phyloP scores from a whole-genome alignment of 1,140 invertebrate genomes.

The Antheraea mylitta region DNA sequence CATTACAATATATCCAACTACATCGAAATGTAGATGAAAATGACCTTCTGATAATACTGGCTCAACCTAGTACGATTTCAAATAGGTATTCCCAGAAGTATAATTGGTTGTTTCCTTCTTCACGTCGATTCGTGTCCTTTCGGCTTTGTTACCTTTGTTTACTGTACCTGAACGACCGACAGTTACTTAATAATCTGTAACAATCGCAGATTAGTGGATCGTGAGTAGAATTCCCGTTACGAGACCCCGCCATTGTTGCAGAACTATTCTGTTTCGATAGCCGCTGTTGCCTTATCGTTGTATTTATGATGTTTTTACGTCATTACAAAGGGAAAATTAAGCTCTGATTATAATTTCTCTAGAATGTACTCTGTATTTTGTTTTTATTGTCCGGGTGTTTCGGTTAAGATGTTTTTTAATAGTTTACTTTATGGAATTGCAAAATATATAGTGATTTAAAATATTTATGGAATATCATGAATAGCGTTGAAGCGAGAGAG shows the following conservation, averaged over 20 bases:
- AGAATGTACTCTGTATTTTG: neutral
- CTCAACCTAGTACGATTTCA: neutral
- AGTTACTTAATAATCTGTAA: constrained; percentile 38
- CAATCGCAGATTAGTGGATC: constrained; percentile 33
- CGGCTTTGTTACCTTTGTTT: constrained; percentile 28
- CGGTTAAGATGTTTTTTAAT: neutral
- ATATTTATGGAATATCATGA: no score
- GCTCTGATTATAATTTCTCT: constrained; percentile 3
- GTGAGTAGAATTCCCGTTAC: constrained; percentile 28
- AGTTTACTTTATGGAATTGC: neutral
- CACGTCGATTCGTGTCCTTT: constrained; percentile 28
- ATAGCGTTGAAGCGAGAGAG: no score
- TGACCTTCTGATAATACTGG: constrained; percentile 7
- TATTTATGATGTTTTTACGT: constrained; percentile 35
- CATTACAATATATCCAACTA: no score
- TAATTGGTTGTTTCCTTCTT: constrained; percentile 27
- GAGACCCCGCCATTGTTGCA: constrained; percentile 20
- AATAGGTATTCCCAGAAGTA: constrained; percentile 9
- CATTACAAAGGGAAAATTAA: constrained; percentile 22
- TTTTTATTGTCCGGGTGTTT: neutral
- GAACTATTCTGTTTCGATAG: constrained; percentile 22
- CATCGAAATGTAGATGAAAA: neutral
- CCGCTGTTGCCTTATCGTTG: constrained; percentile 30
- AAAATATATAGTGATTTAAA: neutral
- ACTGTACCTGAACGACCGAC: constrained; percentile 22